Percentiles rank a stretch among this genome's conserved stretches.
These are phyloP conservation scores for Prionchulus punctatus DNA, from an alignment of 2,888 invertebrate species.

Conservation along the genomic window DNA sequence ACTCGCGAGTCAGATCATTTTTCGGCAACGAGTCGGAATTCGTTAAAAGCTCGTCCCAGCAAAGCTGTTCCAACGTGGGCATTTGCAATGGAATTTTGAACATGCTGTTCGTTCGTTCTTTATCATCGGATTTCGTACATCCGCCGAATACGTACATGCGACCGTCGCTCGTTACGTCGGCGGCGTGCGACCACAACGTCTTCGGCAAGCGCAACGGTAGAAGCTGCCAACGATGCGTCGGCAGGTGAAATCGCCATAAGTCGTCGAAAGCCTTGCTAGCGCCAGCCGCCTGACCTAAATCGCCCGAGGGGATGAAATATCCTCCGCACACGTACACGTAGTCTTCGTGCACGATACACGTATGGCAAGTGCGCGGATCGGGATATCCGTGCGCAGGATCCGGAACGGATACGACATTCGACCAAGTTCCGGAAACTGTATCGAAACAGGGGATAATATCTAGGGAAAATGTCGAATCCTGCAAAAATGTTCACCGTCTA, in stretches of 20 bases:
- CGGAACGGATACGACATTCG: background rate
- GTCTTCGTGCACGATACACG: background rate
- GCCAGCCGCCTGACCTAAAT: background rate
- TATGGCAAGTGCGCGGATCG: background rate
- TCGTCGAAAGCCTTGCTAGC: background rate
- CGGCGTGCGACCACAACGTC: background rate
- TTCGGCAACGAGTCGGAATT: too few species aligned
- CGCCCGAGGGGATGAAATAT: background rate
- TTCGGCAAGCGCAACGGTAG: background rate
- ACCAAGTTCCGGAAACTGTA: background rate
- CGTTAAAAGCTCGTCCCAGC: too few species aligned
- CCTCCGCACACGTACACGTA: background rate
- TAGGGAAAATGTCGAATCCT: background rate
- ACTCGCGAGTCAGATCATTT: too few species aligned
- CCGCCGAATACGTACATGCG: background rate
- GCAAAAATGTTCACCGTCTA: background rate
- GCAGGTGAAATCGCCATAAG: background rate
- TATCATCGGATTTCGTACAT: background rate
- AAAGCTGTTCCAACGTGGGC: too few species aligned
- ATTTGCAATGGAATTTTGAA: too few species aligned
- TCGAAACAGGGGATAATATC: background rate
- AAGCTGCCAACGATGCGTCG: background rate
- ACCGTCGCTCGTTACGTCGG: background rate
- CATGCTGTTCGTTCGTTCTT: too few species aligned
- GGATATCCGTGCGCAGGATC: background rate